Base-by-base conservation (phyloP, 2,113 vertebrate genomes). In the Phocoena phocoena region DNA sequence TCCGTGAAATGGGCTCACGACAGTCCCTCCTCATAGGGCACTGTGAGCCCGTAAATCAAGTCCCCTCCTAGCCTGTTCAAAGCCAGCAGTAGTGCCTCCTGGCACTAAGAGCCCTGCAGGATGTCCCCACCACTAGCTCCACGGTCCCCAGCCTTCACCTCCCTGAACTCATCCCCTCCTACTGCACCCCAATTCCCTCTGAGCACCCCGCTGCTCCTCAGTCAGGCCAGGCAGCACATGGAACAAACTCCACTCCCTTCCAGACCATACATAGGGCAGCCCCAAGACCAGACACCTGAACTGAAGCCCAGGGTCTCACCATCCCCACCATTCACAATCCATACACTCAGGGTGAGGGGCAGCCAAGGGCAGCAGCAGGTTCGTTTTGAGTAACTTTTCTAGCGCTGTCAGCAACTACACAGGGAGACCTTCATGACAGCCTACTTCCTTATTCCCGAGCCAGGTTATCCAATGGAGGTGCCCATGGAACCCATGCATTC, bases 81-180 rank as follows among this genome's bases (percentile, higher is more conserved):
- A 55, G n/a, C 18, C 50, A n/a, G 6, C 6, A 55, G 25, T 0
- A 0, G 0, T 3, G 26, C 25, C 38, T 31, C 55, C 11, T 10
- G 28, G 53, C 33, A 8, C 36, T 33, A 50, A 62, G 21, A 84
- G 70, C 25, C 36, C 2, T 3, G 63, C 44, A 74, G 18, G 8
- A 15, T 63, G n/a, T 12, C 20, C 26, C 50, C 28, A 38, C 36
- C n/a, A 0, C 55, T 15, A 67, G 20, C 23, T 47, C 68, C 33
- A 14, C 0, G 8, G 0, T 5, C 36, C 70, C 53, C 28, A 23
- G 41, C 36, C 36, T 12, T 50, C 85, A 89, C 65, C 28, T 38
- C 9, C 80, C 41, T 62, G 20, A 38, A 0, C 13, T 47, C 58
- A 33, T 13, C 3, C 9, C 4, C 38, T 15, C 28, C 62, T 31